phyloP scores from a whole-genome alignment of 2,113 vertebrate species.

The Stegostoma tigrinum region DNA sequence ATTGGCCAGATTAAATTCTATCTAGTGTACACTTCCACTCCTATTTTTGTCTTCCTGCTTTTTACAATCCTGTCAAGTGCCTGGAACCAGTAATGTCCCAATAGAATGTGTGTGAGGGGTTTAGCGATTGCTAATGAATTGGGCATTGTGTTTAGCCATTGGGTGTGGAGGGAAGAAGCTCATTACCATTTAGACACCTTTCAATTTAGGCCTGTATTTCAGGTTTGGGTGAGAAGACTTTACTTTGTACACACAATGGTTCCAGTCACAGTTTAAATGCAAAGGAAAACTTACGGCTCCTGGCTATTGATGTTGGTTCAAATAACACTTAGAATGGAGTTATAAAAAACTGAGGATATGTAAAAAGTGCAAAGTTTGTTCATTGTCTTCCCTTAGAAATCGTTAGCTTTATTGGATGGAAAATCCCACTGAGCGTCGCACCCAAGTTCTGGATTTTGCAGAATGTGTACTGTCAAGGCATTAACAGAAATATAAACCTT shows the following conservation, averaged over 20 bases:
- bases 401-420: neutral
- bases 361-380: neutral
- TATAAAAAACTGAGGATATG: neutral
- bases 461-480: neutral
- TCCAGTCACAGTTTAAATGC: no score
- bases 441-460: neutral
- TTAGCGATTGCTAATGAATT: neutral
- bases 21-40: neutral
- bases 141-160: neutral
- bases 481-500: neutral
- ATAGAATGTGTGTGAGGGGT: neutral
- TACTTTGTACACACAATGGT: neutral
- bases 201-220: neutral
- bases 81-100: neutral
- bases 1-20: no score
- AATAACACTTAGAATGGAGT: neutral
- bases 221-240: neutral
- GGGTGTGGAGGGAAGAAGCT: neutral
- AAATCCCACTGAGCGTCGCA: neutral
- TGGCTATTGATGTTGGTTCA: neutral
- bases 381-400: neutral
- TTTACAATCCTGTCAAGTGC: neutral
- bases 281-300: neutral
- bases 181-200: neutral
- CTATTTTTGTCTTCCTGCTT: constrained; percentile 5